Conservation (phyloP, 2,888 invertebrate species). For the Cataglyphis rosenhaueri region DNA sequence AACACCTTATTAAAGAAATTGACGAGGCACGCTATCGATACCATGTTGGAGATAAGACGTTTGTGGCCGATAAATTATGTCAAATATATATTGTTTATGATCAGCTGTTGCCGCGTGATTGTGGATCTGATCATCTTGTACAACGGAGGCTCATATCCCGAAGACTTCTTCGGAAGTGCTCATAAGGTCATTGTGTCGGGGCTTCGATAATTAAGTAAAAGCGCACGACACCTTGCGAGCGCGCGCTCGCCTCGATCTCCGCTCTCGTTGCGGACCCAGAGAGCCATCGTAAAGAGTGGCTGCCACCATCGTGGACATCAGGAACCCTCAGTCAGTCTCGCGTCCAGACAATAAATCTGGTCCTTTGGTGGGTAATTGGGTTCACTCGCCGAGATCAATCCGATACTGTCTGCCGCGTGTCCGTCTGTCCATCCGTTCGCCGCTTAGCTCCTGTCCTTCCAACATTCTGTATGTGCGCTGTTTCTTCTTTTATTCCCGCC, state of each 20-base stretch:
- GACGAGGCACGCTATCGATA: slow-evolving; percentile 61
- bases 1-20: background rate
- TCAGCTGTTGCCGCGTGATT: slow-evolving; percentile 57
- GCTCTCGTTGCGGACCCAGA: slow-evolving; percentile 71
- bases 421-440: slow-evolving; percentile 81
- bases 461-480: slow-evolving; percentile 33
- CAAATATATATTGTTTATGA: slow-evolving; percentile 84
- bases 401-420: slow-evolving; percentile 85
- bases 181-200: slow-evolving; percentile 78
- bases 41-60: slow-evolving; percentile 56
- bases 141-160: slow-evolving; percentile 52
- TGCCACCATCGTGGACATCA: slow-evolving; percentile 81
- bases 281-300: slow-evolving; percentile 79
- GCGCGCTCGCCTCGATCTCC: slow-evolving; percentile 63
- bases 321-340: slow-evolving; percentile 80
- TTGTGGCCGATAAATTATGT: slow-evolving; percentile 79
- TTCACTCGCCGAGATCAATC: slow-evolving; percentile 85
- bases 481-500: slow-evolving; percentile 48
- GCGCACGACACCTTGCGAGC: slow-evolving; percentile 80
- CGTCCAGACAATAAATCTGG: slow-evolving; percentile 84
- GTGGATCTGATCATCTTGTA: slow-evolving; percentile 58
- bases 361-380: slow-evolving; percentile 84
- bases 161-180: slow-evolving; percentile 61
- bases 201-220: slow-evolving; percentile 83
- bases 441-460: slow-evolving; percentile 64